Conservation (phyloP, 2,113 vertebrate genomes). For the Sitta europaea region DNA sequence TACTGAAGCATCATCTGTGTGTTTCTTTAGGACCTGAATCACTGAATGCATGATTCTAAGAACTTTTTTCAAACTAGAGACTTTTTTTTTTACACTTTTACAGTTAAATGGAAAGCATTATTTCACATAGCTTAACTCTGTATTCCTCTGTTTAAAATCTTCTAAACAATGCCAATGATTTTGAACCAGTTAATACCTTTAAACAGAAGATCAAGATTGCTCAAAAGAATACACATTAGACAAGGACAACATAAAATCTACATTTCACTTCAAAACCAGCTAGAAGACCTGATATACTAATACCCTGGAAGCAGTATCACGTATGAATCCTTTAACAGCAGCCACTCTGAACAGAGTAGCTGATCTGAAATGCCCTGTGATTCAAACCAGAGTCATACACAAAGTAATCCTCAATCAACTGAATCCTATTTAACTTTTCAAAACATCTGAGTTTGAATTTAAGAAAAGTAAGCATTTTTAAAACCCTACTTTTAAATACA, state of each 20-base stretch:
- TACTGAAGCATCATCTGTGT: background rate
- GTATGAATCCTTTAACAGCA: slow-evolving; percentile 42
- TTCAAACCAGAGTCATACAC: slow-evolving; percentile 59
- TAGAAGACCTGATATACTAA: slow-evolving; percentile 3
- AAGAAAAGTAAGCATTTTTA: slow-evolving; percentile 18
- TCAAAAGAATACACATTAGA: background rate
- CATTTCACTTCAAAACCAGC: background rate
- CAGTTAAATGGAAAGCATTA: background rate
- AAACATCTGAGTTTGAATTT: slow-evolving; percentile 48
- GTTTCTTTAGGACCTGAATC: background rate
- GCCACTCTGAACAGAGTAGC: background rate
- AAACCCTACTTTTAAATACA: background rate
- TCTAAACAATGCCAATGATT: background rate
- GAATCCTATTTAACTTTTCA: slow-evolving; percentile 55
- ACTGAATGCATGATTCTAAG: background rate
- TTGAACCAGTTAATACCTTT: background rate
- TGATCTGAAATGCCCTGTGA: slow-evolving; percentile 43
- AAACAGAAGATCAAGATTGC: background rate
- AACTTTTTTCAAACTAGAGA: background rate
- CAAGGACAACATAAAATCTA: background rate
- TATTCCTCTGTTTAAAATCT: background rate
- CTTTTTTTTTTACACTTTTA: background rate
- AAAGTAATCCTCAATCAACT: slow-evolving; percentile 61
- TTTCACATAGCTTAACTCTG: background rate
- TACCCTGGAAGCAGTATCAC: background rate